Base-by-base conservation (phyloP, 2,888 invertebrate species). In the Troides helena region DNA sequence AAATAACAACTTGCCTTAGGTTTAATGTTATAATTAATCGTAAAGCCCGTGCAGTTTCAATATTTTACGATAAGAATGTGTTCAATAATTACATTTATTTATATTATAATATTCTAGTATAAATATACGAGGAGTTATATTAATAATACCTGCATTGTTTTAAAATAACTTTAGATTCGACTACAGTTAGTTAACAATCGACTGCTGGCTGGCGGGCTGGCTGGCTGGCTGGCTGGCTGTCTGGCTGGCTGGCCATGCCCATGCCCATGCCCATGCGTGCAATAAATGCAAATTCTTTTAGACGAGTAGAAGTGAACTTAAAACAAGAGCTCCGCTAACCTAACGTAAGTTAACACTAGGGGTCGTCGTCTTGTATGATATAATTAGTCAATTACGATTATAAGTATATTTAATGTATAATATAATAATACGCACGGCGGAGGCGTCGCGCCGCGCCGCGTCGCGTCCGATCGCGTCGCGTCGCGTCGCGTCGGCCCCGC, bases 1-100 rank as follows among this genome's bases (percentile, higher is more conserved):
- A 94, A 94, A 94, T 93, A 94, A 94, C 93, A 94, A 94, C 93
- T 93, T 93, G 92, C 89, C 91, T 92, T 92, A 92, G 82, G 82
- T 88, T 88, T 76, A 90, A 90, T 89, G 87, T 91, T 92, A 91
- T 86, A 88, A 90, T 91, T 91, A 92, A 88, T 83, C 89, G 90
- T 91, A 90, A 91, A 90, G 91, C 91, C 92, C 89, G 92, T 90
- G 92, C 91, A 89, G 84, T 89, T 67, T 46, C 14, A 30, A 89
- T 85, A 89, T 86, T 87, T 89, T 86, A 91, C 85, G 85, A 86
- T 88, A 87, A 87, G 62, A 63, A 85, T 84, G 87, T 88, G 86
- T 83, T 84, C 83, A 81, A 87, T 92, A 91, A 90, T 92, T 91
- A 92, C 8, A 14, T 46, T 14, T 88, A 90, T 90, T 90, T 85